A percentile compares a stretch with the other conserved stretches of the same genome.
These are phyloP conservation scores for Pogonocichla stellata DNA, from an alignment of 2,113 vertebrate species.

Conservation along the genomic window DNA sequence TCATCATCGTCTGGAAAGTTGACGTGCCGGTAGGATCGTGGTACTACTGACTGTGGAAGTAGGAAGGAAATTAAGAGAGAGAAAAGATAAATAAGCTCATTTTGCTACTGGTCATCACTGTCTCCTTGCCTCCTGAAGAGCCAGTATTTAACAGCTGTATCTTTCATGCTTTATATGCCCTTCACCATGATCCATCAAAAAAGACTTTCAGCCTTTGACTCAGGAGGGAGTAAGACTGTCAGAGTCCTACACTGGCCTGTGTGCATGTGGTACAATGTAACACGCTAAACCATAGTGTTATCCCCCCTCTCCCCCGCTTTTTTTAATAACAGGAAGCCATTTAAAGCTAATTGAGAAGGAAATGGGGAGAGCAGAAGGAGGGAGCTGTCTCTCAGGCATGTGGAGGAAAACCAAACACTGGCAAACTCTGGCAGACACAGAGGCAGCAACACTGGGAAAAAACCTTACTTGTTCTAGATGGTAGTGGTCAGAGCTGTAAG, in stretches of 20 bases:
- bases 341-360: not conserved
- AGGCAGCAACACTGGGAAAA: not conserved
- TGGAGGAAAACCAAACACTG: not conserved
- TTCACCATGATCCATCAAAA: fast-evolving
- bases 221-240: not conserved
- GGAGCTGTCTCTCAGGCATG: not conserved
- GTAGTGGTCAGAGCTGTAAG: conserved; percentile 88
- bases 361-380: not conserved
- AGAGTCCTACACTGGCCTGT: not conserved
- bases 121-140: not conserved
- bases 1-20: conserved; percentile 93
- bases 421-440: not conserved
- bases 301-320: fast-evolving
- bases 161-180: not conserved
- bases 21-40: conserved; percentile 84
- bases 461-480: conserved; percentile 88
- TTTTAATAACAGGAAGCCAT: not conserved
- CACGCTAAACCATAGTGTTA: not conserved
- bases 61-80: not conserved
- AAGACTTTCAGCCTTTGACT: not conserved
- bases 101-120: not conserved
- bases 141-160: not conserved
- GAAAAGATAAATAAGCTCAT: not conserved
- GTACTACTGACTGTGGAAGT: conserved; percentile 70
- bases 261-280: fast-evolving